Base-by-base conservation (phyloP, 2,113 vertebrate species). In the Parotia lawesii region DNA sequence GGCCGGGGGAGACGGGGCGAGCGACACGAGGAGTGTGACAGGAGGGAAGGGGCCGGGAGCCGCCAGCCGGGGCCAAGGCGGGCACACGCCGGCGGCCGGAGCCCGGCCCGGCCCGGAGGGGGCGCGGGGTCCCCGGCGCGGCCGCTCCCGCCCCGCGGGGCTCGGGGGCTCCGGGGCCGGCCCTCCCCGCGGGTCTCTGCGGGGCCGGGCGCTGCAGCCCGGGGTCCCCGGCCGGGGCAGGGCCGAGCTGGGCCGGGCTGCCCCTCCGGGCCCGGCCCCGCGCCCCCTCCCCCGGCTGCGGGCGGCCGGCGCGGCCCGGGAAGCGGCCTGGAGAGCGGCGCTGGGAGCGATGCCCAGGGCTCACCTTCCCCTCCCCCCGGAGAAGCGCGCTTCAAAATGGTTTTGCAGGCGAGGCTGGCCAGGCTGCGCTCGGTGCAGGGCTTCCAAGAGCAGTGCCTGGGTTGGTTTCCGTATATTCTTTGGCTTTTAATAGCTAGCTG, bases 401-500 rank as follows among this genome's bases (percentile, higher is more conserved):
- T 38, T 80, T 58, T 57, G 95, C 94, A 94, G 76, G 70, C 92
- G 74, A 87, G 79, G 93, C 85, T 37, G 94, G 83, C 60, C 96
- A 31, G 85, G 87, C 93, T 73, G 89, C 81, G 81, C 94, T 53
- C 31, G 78, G 82, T 50, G 91, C 94, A 76, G 53, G 61, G 94
- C 85, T 75, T 93, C 95, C 91, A 78, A 87, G 83, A 37, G 87
- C 96, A 80, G 81, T 73, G 96, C 91, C 92, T 86, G 91, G 58
- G 53, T 94, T 83, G 93, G 88, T 93, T 96, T 95, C 97, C 95
- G 90, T 92, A 92, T 94, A 94, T 95, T 97, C 94, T 96, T 96
- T 95, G 95, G 91, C 95, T 96, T 96, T 96, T 97, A 95, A 94
- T 92, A 96, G 95, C 95, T 85, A 88, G 87, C 93, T 50, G 91